Evolutionary conservation across 2,888 invertebrate genomes (phyloP), one percentile per base, ranked within the genome.

Genomic region (Tipula lateralis): DNA sequence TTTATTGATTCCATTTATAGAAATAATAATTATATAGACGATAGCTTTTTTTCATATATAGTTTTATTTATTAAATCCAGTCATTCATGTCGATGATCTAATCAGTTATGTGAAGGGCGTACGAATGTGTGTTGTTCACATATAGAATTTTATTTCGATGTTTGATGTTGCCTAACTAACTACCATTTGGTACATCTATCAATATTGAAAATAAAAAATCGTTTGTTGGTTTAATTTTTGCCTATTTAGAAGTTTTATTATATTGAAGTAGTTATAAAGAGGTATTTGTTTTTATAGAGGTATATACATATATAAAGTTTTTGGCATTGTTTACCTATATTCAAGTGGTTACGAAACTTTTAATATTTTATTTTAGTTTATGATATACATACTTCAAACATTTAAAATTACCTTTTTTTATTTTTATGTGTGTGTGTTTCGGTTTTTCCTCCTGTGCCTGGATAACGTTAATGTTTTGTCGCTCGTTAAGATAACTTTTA

Each of bases 31-130:
- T 83, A 83, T 83, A 16, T 34, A 83, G 19, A 24, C 24, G 66
- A 66, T 66, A 66, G 66, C 24, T 66, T 66, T 66, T 9, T 66
- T 66, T n/a, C 9, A n/a, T n/a, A 16, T 44, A n/a, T 32, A 32
- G 32, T 32, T 32, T 32, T 32, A 32, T 32, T 44, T 66, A 66
- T 66, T 24, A 24, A 44, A 44, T 44, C 16, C 13, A 66, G 19
- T 66, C 66, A 66, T 66, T 24, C 66, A 66, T 66, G 66, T 66
- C 66, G 66, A 66, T 66, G 66, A 66, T 19, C 24, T 66, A 66
- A 66, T 66, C 66, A 24, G 44, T 44, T 44, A 44, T 44, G 66
- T 66, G 66, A 66, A 66, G 66, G 66, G 66, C 66, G 66, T 66
- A 66, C 24, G 9, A 66, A 66, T 66, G 66, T 24, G 13, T 66